Evolutionary conservation across 2,797 vertebrate species (phyloP).

Genomic region (Anableps anableps): DNA sequence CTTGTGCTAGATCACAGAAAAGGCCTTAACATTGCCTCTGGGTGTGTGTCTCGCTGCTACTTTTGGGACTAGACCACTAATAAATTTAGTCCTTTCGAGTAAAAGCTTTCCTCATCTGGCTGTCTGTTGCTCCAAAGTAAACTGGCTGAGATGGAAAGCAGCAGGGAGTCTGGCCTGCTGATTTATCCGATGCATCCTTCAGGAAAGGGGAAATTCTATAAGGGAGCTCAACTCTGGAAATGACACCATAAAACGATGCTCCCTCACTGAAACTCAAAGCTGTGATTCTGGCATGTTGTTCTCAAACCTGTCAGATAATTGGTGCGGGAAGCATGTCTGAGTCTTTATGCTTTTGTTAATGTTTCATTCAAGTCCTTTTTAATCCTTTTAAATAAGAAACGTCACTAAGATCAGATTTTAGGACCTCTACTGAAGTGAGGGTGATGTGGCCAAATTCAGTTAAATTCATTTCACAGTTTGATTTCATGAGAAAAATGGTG

Average conservation of each 20-base stretch:
- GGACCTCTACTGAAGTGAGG: background rate
- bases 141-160: conserved; percentile 17
- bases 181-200: conserved; percentile 38
- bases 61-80: conserved; percentile 2
- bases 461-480: background rate
- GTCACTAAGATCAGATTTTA: background rate
- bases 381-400: background rate
- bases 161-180: conserved; percentile 3
- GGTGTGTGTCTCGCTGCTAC: background rate
- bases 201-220: conserved; percentile 10
- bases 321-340: background rate
- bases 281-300: background rate
- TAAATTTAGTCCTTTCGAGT: conserved; percentile 8
- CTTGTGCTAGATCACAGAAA: background rate
- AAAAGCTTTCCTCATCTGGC: background rate
- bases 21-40: background rate
- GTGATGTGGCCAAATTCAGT: background rate
- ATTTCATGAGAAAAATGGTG: too few relatives aligned
- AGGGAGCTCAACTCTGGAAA: conserved; percentile 6
- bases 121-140: conserved; percentile 11
- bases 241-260: background rate
- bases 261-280: background rate
- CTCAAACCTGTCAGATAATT: background rate
- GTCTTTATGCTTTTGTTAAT: background rate
- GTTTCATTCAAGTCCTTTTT: background rate